Evolutionary conservation across 2,797 vertebrate species (phyloP), one percentile per base, ranked within the genome.

Genomic region (Babyrousa celebensis): DNA sequence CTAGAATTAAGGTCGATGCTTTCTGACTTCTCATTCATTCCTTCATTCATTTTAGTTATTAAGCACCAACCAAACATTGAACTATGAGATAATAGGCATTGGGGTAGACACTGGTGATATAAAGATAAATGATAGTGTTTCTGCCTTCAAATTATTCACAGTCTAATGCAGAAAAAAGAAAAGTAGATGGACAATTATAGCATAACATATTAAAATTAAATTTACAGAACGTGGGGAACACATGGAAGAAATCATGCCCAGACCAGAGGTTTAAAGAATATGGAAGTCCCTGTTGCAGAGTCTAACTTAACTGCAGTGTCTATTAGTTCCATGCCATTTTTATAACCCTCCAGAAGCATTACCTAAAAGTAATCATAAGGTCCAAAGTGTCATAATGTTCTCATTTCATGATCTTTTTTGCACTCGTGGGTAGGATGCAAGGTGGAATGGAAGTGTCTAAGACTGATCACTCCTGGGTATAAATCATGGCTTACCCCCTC

Each of bases 21-120:
- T 93, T 40, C 5, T 85, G 54, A 17, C 29, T 92, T 96, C 56
- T 83, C 20, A 40, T 94, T 82, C 16, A 86, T 89, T 88, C 11
- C 11, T 85, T 91, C 15, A n/a, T 96, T 95, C 4, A 88, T 68
- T 96, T 93, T 40, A 63, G 25, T 87, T 90, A 90, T 17, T 70
- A 65, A 88, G 6, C n/a, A 27, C 43, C 23, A 54, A 40, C 1
- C 23, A 68, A 17, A 17, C 29, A 91, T 78, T 70, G 12, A 40
- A 17, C n/a, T 85, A 23, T 2, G 10, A 72, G 12, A 20, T 90
- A 65, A 72, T 32, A 82, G 12, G 6, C 29, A 29, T 29, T 70
- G 62, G 16, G 5, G 36, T 92, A 85, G 93, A 18, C 63, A 62
- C 11, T 80, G 60, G 7, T 52, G 15, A 67, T 62, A 72, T 68